Evolutionary conservation across 2,797 vertebrate genomes (phyloP), one percentile per base, ranked within the genome.

Genomic region (Sebastes goodei): DNA sequence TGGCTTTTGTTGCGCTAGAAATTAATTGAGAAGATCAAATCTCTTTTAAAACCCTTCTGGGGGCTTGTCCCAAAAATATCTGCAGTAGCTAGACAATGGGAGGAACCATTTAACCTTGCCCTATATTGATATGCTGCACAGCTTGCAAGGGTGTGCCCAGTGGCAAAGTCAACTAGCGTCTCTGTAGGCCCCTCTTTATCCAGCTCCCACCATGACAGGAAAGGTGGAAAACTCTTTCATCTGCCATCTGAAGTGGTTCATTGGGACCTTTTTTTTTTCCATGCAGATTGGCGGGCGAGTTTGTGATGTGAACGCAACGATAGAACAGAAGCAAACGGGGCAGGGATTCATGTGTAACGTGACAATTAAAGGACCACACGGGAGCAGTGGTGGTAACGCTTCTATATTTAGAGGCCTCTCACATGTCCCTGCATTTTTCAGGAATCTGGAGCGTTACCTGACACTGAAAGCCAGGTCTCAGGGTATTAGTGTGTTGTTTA

Each of bases 351-450:
- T 57, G 71, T 64, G 74, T 84, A 94, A 89, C 75, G 74, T 78
- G 86, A 88, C 88, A 93, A 94, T 94, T 91, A 93, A 81, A 83
- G 82, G 88, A 86, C 88, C 86, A 87, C 91, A 91, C 70, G 84
- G 88, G 88, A 92, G 86, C 76, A 67, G 78, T 72, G 75, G 75
- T 81, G 88, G 85, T 73, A 85, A 89, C 85, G 57, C 83, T 68
- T 87, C 95, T 96, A 95, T 94, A 94, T 95, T 95, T 96, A 95
- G 94, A 89, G 74, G 86, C 88, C 67, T 93, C 93, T 96, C 94
- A 86, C 86, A 84, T 95, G 91, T 92, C 94, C 85, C 88, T 95
- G 94, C 94, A 95, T 95, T 94, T 96, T 96, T 95, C 82, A 95
- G 83, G 85, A 83, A 88, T 88, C 65, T 82, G 72, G 57, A 69